Conservation (phyloP, 2,888 invertebrate species). For the Agrilus cyanescens region DNA sequence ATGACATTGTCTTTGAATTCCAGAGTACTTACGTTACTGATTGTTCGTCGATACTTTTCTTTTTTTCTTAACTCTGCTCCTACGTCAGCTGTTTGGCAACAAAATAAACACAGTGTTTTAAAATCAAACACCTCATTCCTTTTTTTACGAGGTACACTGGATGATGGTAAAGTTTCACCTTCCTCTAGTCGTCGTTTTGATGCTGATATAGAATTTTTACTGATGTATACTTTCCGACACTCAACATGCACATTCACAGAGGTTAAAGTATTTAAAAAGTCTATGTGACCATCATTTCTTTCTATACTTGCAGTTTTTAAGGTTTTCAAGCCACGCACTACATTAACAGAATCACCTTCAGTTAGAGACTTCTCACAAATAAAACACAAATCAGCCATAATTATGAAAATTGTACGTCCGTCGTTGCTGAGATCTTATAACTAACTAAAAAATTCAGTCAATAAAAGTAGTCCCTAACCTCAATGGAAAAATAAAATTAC, state of each 20-base stretch:
- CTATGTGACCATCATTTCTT: constrained; percentile 15
- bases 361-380: constrained; percentile 12
- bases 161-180: constrained; percentile 7
- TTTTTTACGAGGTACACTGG: constrained; percentile 6
- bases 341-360: constrained; percentile 13
- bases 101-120: constrained; percentile 25
- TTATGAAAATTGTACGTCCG: constrained; percentile 11
- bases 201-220: constrained; percentile 12
- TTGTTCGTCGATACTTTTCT: constrained; percentile 22
- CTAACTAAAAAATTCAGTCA: too few species aligned
- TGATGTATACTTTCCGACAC: constrained; percentile 11
- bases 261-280: constrained; percentile 14
- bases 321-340: constrained; percentile 14
- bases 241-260: constrained; percentile 15
- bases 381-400: constrained; percentile 15
- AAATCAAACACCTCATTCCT: constrained; percentile 18
- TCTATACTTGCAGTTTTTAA: constrained; percentile 15
- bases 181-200: constrained; percentile 11
- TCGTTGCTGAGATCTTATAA: constrained; percentile 5
- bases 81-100: constrained; percentile 23
- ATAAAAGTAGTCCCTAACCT: too few species aligned
- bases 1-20: constrained; percentile 27
- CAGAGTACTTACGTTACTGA: constrained; percentile 23
- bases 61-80: constrained; percentile 19
- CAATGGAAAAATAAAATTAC: too few species aligned